Base-by-base conservation (phyloP, 2,113 vertebrate species). In the Ophthalmolycus amberensis region DNA sequence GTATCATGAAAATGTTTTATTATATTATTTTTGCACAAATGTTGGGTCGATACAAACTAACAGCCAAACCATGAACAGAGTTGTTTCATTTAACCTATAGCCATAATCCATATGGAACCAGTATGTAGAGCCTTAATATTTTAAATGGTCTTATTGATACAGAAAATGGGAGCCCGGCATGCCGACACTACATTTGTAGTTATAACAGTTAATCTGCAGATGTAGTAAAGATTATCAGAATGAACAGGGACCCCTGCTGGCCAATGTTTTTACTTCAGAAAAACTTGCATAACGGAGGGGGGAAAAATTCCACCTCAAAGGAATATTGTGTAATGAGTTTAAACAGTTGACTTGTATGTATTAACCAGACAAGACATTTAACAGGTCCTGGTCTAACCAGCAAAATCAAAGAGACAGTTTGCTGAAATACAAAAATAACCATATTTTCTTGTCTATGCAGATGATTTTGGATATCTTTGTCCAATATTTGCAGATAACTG, bases 1-100 rank as follows among this genome's bases (percentile, higher is more conserved):
- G 18, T 44, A 58, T 83, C 32, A 87, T 75, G 87, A 83, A 86
- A 90, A 60, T 65, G 22, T 75, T 18, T 81, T 34, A 20, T 48
- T 27, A 42, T 66, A 32, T 54, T 46, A 29, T 69, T 69, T 69
- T 34, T 25, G 37, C 9, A 42, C 20, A 16, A 29, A 70, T 22
- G 2, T 34, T 62, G 10, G 12, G 44, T 71, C 34, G 9, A 67
- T 15, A 60, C 9, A n/a, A 67, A 80, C 25, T 8, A 25, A 9
- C 10, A 67, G 8, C 6, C 16, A 78, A 77, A 16, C 40, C 27
- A 62, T 8, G 32, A 20, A 38, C 18, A 37, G 7, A n/a, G 34
- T 46, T 46, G 9, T 59, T 34, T 71, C 0, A 25, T 20, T 52
- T 29, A 44, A 64, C 16, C 2, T 15, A 6, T 29, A 46, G 32